Evolutionary conservation across 2,113 vertebrate species (phyloP).

Genomic region (Crotalus helleri): DNA sequence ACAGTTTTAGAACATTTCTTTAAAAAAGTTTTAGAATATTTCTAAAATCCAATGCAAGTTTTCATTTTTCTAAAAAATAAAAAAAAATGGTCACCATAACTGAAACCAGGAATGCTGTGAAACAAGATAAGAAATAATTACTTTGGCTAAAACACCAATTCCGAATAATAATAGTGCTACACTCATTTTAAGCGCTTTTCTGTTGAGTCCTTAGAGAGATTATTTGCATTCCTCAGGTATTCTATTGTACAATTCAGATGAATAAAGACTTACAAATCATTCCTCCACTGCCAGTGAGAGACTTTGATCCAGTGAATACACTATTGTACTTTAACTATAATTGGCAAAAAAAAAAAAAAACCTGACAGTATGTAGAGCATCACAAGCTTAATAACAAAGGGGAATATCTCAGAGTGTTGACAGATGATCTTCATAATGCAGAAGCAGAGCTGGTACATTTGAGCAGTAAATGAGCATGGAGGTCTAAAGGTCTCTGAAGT

Average conservation of each 20-base stretch:
- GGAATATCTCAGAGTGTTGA: slow-evolving; percentile 91
- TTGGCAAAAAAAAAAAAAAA: slow-evolving; percentile 80
- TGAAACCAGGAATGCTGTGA: slow-evolving; percentile 71
- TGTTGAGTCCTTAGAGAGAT: slow-evolving; percentile 84
- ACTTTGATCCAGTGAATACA: slow-evolving; percentile 98
- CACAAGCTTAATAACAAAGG: slow-evolving; percentile 98
- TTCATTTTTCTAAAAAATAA: slow-evolving; percentile 55
- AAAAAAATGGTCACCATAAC: slow-evolving; percentile 55
- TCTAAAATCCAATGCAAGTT: slow-evolving; percentile 52
- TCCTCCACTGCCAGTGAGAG: slow-evolving; percentile 92
- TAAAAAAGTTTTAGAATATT: slow-evolving; percentile 27
- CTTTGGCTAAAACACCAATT: slow-evolving; percentile 84
- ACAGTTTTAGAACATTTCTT: slow-evolving; percentile 30
- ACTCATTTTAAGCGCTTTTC: slow-evolving; percentile 86
- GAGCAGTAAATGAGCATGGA: slow-evolving; percentile 93
- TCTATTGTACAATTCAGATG: slow-evolving; percentile 89
- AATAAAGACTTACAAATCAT: slow-evolving; percentile 99
- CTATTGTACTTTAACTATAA: slow-evolving; percentile 99
- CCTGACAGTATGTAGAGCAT: slow-evolving; percentile 96
- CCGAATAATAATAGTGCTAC: slow-evolving; percentile 88
- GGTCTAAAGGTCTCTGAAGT: slow-evolving; percentile 94
- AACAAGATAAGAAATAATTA: slow-evolving; percentile 81
- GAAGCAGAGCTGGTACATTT: slow-evolving; percentile 84
- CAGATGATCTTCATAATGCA: slow-evolving; percentile 99
- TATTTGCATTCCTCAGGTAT: slow-evolving; percentile 99